Percentiles rank a stretch among this genome's conserved stretches.
Conservation (phyloP, 2,113 vertebrate species). For the Pangasianodon gigas region DNA sequence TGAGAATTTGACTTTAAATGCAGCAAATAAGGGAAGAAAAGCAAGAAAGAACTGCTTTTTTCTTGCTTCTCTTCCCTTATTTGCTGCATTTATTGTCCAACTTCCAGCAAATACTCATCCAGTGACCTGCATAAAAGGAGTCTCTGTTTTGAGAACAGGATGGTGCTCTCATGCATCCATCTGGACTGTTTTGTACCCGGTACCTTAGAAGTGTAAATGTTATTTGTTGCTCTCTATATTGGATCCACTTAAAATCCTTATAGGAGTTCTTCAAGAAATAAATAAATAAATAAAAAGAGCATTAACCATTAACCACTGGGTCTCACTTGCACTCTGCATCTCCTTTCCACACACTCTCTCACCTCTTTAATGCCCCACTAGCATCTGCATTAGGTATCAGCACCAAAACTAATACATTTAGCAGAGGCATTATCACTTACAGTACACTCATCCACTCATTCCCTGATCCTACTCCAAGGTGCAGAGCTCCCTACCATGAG, state of each 20-base stretch:
- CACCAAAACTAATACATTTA: slow-evolving; percentile 53
- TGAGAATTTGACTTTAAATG: slow-evolving; percentile 40
- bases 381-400: slow-evolving; percentile 42
- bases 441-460: slow-evolving; percentile 5
- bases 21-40: not conserved
- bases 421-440: slow-evolving; percentile 49
- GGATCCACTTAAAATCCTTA: not conserved
- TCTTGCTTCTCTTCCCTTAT: not conserved
- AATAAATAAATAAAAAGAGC: not conserved
- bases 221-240: not conserved
- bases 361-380: slow-evolving; percentile 26
- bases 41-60: not conserved
- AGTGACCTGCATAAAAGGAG: not conserved
- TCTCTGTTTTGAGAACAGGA: not conserved
- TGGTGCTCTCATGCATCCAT: not conserved
- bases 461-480: slow-evolving; percentile 13
- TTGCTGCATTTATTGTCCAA: not conserved
- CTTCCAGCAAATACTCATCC: not conserved
- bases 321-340: slow-evolving; percentile 11
- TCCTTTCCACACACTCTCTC: slow-evolving; percentile 13
- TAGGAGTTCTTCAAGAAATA: not conserved
- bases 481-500: slow-evolving; percentile 47
- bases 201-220: not conserved
- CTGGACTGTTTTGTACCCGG: not conserved
- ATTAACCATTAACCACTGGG: slow-evolving; percentile 2